Percentiles rank a stretch among this genome's conserved stretches.
phyloP scores from a whole-genome alignment of 2,113 vertebrate genomes.

The Rhinolophus ferrumequinum region DNA sequence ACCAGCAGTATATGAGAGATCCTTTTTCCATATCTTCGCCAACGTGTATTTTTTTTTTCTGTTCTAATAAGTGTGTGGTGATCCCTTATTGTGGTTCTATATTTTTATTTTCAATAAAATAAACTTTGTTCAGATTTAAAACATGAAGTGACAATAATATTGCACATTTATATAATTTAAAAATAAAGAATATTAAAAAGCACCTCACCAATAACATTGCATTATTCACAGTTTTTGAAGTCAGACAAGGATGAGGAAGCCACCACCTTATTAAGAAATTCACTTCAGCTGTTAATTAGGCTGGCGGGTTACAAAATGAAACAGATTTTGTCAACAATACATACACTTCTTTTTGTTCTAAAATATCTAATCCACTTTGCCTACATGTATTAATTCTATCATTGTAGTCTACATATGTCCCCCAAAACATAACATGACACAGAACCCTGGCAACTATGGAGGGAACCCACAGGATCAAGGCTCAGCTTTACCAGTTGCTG shows the following conservation, averaged over 20 bases:
- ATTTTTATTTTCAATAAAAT: neutral
- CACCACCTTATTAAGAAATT: conserved; percentile 16
- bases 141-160: neutral
- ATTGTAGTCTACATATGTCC: neutral
- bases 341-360: neutral
- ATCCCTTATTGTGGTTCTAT: neutral
- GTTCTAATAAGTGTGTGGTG: neutral
- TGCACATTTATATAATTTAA: neutral
- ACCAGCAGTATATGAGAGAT: neutral
- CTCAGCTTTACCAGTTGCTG: neutral
- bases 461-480: neutral
- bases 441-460: neutral
- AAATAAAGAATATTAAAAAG: conserved; percentile 11
- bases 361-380: conserved; percentile 8
- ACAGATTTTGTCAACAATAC: conserved; percentile 37
- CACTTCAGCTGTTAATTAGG: conserved; percentile 13
- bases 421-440: neutral
- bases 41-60: neutral
- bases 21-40: neutral
- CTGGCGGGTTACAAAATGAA: conserved; percentile 17
- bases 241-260: neutral
- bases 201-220: neutral
- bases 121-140: neutral
- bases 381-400: neutral
- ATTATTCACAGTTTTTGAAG: neutral